Conservation (phyloP, 2,888 invertebrate genomes). For the Zygaena filipendulae region DNA sequence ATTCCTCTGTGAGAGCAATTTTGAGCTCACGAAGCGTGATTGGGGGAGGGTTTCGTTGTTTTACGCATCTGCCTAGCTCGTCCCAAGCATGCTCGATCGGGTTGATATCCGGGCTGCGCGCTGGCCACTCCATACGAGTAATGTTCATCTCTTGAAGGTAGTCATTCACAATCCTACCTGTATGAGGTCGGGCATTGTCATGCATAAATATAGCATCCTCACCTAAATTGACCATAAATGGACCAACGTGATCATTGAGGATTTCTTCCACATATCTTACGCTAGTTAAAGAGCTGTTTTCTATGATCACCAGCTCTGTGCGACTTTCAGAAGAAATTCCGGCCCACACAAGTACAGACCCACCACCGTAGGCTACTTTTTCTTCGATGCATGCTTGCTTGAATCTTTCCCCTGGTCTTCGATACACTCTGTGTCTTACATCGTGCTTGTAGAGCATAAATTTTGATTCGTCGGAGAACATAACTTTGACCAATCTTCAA, state of each 20-base stretch:
- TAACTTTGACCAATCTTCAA: too few species aligned
- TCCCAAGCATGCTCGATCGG: slow-evolving; percentile 20
- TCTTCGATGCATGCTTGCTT: not conserved
- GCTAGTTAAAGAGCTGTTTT: not conserved
- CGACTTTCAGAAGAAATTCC: slow-evolving; percentile 1
- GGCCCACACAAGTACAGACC: slow-evolving; percentile 1
- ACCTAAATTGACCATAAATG: slow-evolving; percentile 16
- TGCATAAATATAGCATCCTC: slow-evolving; percentile 14
- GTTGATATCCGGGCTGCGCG: slow-evolving; percentile 18
- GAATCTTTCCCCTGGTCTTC: not conserved
- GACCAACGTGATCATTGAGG: slow-evolving; percentile 18
- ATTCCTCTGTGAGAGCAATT: not conserved
- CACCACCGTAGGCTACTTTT: not conserved
- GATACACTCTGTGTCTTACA: not conserved
- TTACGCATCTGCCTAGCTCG: slow-evolving; percentile 17
- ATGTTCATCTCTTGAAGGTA: slow-evolving; percentile 18
- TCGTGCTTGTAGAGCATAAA: not conserved
- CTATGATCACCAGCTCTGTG: slow-evolving; percentile 1
- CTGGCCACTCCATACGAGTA: slow-evolving; percentile 16
- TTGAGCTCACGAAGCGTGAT: slow-evolving; percentile 16
- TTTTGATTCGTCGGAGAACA: not conserved
- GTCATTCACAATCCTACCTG: slow-evolving; percentile 13
- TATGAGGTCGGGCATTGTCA: slow-evolving; percentile 15
- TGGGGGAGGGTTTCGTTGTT: slow-evolving; percentile 15
- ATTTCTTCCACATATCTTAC: slow-evolving; percentile 5